Base-by-base conservation (phyloP, 2,888 invertebrate species). In the Tenthredo scrophulariae region DNA sequence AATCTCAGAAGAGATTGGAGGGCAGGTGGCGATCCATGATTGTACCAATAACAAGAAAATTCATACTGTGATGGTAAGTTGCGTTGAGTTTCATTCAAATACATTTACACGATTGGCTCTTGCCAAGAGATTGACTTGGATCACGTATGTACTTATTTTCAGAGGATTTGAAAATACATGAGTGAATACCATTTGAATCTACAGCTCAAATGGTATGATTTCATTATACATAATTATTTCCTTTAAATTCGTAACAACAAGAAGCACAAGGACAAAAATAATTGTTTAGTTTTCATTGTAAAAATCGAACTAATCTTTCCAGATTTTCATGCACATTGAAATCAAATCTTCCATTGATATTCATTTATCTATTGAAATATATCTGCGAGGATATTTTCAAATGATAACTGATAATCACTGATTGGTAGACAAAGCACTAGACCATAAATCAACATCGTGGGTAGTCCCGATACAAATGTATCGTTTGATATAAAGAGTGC, bases 11-110 rank as follows among this genome's bases (percentile, higher is more conserved):
- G 72, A 40, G 85, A 85, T 43, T 85, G 85, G 85, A 82, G 85
- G 67, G 85, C 82, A 22, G 85, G 85, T 9, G 85, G 85, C 26
- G 85, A 85, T 83, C 85, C 85, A 15, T 85, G 85, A 85, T 82
- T 40, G 58, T 7, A 65, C 13, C 15, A 70, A 84, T 33, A 18
- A 18, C 7, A 54, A 33, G 22, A 40, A 40, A 26, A 18, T 13
- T 29, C n/a, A 15, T 46, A 26, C 75, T 50, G 50, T 29, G 7
- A 77, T 50, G 46, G 75, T 29, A 18, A 77, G 46, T 77, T 0
- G 29, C 18, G 26, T 77, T 1, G 22, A 15, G 18, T 18, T 10
- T 46, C 26, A 50, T 77, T 50, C 22, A 22, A 74, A 74, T 43
- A 46, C 26, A 22, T 22, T 74, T 22, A 46, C 18, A 15, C 13